Evolutionary conservation across 2,113 vertebrate genomes (phyloP), one percentile per base, ranked within the genome.

Genomic region (Guaruba guarouba): DNA sequence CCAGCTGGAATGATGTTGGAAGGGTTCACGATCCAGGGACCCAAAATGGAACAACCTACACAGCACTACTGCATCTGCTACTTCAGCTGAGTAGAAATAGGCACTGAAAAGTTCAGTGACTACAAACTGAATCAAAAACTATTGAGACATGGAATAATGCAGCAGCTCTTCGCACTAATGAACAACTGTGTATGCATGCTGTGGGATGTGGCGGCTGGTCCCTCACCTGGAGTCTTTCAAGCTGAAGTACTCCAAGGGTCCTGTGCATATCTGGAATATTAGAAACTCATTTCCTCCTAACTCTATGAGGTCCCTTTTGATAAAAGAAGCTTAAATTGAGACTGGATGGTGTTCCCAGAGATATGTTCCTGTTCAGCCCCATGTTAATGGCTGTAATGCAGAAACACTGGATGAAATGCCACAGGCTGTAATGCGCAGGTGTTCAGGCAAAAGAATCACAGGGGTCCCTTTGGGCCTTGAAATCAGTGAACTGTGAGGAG

Each of bases 391-490:
- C 35, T 89, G 49, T 10, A 67, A 54, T 8, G 62, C 74, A 91
- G 70, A 89, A 82, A 57, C 57, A 44, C 33, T 35, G 51, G 51
- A 70, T 82, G 93, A 85, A 91, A 77, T 62, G 59, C 67, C 94
- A 84, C 63, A 28, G 93, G 41, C 84, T 95, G 74, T 35, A n/a
- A 64, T 4, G 7, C 6, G 73, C 92, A 96, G 92, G 87, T 96
- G 93, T 85, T 95, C 77, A 82, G 89, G 93, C 81, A 87, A 82
- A 75, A 49, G 78, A 71, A 92, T 93, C 62, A 39, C 83, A 19
- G 77, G 37, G 52, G 74, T 87, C 93, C 75, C 94, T 18, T 6
- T 0, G 55, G 94, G 52, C 66, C 77, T 61, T 78, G 57, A 94
- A 92, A 85, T 68, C 94, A 87, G 52, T 57, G 81, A 92, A 76